phyloP scores from a whole-genome alignment of 1,140 invertebrate species.

The Sycophila sp. region DNA sequence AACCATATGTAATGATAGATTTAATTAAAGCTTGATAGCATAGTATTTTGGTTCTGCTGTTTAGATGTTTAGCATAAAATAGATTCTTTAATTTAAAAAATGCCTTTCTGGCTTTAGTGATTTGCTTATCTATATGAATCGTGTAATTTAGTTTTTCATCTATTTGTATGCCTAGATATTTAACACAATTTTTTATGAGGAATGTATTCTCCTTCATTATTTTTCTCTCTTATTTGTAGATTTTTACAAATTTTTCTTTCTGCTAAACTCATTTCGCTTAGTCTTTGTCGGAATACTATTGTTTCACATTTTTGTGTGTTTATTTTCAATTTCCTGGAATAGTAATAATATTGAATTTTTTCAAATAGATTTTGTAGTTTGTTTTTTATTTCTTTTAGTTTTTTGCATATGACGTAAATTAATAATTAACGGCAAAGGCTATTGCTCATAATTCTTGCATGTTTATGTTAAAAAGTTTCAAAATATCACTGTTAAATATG shows the following conservation, averaged over 20 bases:
- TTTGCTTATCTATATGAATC: constrained; percentile 8
- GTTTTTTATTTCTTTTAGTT: not conserved
- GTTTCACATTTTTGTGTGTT: constrained; percentile 32
- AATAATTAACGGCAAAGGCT: constrained; percentile 32
- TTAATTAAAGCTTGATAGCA: constrained; percentile 36
- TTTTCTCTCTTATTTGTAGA: not conserved
- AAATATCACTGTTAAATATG: not conserved
- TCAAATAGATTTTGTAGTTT: not conserved
- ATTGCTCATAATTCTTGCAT: not conserved
- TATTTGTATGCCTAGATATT: constrained; percentile 20
- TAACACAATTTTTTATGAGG: constrained; percentile 14
- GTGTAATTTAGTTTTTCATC: not conserved
- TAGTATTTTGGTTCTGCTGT: constrained; percentile 36
- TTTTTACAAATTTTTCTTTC: constrained; percentile 3
- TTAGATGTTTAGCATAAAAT: constrained; percentile 23
- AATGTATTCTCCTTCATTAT: not conserved
- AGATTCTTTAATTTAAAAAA: not conserved
- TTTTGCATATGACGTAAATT: constrained; percentile 2
- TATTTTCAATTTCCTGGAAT: constrained; percentile 15
- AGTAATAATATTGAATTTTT: not conserved
- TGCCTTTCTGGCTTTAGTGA: constrained; percentile 16
- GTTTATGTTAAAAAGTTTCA: not conserved
- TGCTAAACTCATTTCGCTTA: no score
- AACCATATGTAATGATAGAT: constrained; percentile 36
- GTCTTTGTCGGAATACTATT: constrained; percentile 13